These are phyloP conservation scores for Rhingia rostrata DNA, from an alignment of 2,888 invertebrate genomes.

Conservation along the genomic window DNA sequence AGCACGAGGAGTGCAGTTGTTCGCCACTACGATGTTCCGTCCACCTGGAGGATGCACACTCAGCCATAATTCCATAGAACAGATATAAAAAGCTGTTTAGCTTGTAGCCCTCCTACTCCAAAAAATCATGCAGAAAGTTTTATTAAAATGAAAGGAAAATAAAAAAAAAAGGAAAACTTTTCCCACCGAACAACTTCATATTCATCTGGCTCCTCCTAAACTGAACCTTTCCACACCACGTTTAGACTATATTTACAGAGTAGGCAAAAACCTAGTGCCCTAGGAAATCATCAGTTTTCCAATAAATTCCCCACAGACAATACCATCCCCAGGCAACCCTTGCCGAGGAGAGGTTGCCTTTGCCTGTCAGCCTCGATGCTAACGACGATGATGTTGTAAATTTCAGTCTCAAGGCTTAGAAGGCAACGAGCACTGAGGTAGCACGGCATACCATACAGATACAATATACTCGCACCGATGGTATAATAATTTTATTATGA, in stretches of 20 bases:
- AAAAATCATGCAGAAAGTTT: constrained; percentile 34
- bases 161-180: constrained; percentile 1
- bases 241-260: neutral
- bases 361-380: constrained; percentile 40
- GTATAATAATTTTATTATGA: constrained; percentile 64
- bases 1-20: no score
- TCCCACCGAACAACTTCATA: constrained; percentile 38
- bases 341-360: neutral
- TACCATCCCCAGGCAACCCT: constrained; percentile 34
- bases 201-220: constrained; percentile 36
- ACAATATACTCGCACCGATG: constrained; percentile 21
- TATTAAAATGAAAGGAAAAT: constrained; percentile 22
- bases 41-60: constrained; percentile 45
- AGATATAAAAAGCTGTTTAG: constrained; percentile 53
- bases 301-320: constrained; percentile 60
- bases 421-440: neutral
- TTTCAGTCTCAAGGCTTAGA: constrained; percentile 12
- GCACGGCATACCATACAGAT: neutral
- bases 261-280: constrained; percentile 31
- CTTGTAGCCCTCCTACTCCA: neutral
- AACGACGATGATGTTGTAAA: constrained; percentile 44
- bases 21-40: neutral
- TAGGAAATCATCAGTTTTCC: constrained; percentile 57
- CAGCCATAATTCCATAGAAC: constrained; percentile 46
- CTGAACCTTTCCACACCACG: constrained; percentile 50